Evolutionary conservation across 1,140 invertebrate species (phyloP).

Genomic region (Triops longicaudatus): DNA sequence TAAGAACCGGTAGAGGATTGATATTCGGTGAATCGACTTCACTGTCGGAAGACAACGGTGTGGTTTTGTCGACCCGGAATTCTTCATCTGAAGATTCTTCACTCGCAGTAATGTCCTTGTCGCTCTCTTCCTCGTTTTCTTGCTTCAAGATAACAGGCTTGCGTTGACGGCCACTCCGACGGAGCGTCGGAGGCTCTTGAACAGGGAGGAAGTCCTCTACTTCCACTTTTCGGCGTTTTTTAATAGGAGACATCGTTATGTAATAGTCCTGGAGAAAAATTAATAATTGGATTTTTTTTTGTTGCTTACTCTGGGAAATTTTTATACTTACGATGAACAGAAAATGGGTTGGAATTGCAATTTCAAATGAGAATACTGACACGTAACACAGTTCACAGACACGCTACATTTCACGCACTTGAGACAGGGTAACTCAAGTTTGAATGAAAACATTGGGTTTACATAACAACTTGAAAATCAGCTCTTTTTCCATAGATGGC

Average conservation of each 20-base stretch:
- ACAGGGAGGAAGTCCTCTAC: not conserved
- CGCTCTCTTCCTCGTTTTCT: not conserved
- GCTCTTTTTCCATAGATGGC: too few species aligned
- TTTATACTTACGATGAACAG: too few species aligned
- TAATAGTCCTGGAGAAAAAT: not conserved
- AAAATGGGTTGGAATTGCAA: too few species aligned
- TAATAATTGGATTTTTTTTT: too few species aligned
- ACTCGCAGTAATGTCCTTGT: not conserved
- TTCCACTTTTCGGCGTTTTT: not conserved
- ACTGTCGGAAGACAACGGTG: not conserved
- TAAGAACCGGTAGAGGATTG: not conserved
- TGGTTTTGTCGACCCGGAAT: not conserved
- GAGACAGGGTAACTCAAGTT: too few species aligned
- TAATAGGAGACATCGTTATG: not conserved
- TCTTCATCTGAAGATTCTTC: not conserved
- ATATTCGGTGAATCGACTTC: not conserved
- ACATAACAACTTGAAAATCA: too few species aligned
- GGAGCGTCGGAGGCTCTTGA: not conserved
- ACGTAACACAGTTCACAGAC: too few species aligned
- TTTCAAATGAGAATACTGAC: too few species aligned
- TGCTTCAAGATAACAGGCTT: not conserved
- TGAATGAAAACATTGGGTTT: too few species aligned
- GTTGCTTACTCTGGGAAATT: too few species aligned
- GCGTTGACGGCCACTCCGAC: not conserved
- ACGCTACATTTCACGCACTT: too few species aligned